Conservation (phyloP, 2,888 invertebrate genomes). For the Toxonevra muliebris region DNA sequence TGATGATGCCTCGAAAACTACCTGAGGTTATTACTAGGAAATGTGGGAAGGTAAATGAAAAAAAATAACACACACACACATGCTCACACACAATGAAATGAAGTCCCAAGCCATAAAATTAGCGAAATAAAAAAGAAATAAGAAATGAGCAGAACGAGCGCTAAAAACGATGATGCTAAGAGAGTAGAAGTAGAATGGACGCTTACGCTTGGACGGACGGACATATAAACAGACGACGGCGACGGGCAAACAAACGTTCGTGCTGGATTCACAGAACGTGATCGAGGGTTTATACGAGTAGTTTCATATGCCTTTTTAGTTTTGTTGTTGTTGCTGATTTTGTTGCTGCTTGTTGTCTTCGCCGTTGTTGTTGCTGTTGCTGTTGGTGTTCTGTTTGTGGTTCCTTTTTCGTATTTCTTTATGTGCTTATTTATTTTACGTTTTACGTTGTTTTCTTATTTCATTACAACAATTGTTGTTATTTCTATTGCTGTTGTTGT, state of each 20-base stretch:
- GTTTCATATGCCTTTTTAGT: conserved; percentile 18
- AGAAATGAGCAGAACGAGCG: conserved; percentile 11
- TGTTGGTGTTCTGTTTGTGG: conserved; percentile 7
- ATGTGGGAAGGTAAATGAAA: conserved; percentile 7
- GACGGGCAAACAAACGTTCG: conserved; percentile 13
- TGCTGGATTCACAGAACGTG: conserved; percentile 41
- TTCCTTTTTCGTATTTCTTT: conserved; percentile 17
- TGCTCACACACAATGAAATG: too few relatives aligned
- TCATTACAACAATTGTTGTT: background rate
- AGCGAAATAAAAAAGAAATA: background rate
- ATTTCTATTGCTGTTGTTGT: conserved; percentile 1
- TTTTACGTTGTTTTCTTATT: conserved; percentile 2
- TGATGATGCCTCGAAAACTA: conserved; percentile 16
- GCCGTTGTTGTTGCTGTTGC: conserved; percentile 20
- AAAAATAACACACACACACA: background rate
- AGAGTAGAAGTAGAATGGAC: background rate
- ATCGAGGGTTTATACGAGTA: conserved; percentile 33
- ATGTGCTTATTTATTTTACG: conserved; percentile 13
- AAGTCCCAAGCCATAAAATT: background rate
- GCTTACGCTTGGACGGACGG: background rate
- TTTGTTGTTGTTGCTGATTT: conserved; percentile 10
- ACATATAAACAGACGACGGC: background rate
- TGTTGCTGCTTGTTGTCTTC: conserved; percentile 1
- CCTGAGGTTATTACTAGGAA: conserved; percentile 33
- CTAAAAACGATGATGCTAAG: conserved; percentile 4